Evolutionary conservation across 1,140 invertebrate genomes (phyloP).

Genomic region (Saxidomus purpurata): DNA sequence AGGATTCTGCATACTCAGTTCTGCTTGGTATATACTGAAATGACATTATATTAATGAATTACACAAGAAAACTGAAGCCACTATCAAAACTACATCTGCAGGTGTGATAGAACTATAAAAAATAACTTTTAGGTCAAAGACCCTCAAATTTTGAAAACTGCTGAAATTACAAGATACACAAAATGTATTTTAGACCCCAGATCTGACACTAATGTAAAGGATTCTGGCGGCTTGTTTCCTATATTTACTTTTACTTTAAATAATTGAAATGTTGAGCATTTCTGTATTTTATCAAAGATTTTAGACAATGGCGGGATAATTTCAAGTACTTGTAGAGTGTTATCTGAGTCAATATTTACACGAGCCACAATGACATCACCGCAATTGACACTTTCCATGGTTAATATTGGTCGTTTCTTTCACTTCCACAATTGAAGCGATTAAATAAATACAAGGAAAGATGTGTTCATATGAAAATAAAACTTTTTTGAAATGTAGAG

Average conservation of each 20-base stretch:
- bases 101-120: no score
- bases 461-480: background rate
- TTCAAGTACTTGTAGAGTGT: background rate
- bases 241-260: slow-evolving; percentile 8
- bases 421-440: background rate
- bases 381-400: background rate
- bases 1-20: no score
- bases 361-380: background rate
- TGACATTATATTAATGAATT: no score
- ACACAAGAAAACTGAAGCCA: no score
- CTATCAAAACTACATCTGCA: no score
- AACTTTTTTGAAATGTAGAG: background rate
- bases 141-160: no score
- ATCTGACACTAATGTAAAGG: background rate
- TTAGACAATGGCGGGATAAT: background rate
- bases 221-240: background rate
- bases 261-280: background rate
- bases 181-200: no score
- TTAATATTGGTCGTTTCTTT: background rate
- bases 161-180: no score
- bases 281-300: background rate
- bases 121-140: no score
- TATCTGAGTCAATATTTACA: slow-evolving; percentile 1
- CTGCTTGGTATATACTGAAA: no score
- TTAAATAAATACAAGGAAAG: background rate